Evolutionary conservation across 2,113 vertebrate species (phyloP), one percentile per base, ranked within the genome.

Genomic region (Motacilla tschutschensis): DNA sequence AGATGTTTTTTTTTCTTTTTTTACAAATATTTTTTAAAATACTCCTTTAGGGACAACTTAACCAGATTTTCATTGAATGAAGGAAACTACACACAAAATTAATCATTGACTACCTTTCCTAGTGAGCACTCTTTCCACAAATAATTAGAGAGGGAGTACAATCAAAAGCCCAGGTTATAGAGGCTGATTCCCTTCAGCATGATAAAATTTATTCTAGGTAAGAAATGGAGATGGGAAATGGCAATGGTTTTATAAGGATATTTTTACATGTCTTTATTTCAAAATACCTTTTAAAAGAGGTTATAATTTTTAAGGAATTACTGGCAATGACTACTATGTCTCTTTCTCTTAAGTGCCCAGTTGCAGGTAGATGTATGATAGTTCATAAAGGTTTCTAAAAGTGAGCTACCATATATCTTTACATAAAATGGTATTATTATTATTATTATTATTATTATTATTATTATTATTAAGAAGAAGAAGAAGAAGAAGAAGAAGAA

Each of bases 381-480:
- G 55, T 87, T 74, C 57, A 62, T 17, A 57, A 77, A 83, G 8
- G 8, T 88, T 84, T 73, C 24, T 79, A 66, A 79, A 72, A 66
- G 28, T 62, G 25, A 50, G 9, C 12, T 51, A 51, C 55, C 85
- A 46, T 44, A 60, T 8, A 51, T 38, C 7, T 41, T 72, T 40
- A 25, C 14, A 10, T 54, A 12, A 79, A 48, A 60, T 1, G 0
- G 2, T 35, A 9, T 3, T 47, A 5, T 15, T 48, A 5, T 48
- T 48, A 9, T 51, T 28, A 9, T 25, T 25, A 5, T 47, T 47
- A 8, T 46, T 69, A 8, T 9, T 43, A 8, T 9, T 46, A 8
- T 4, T 48, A 12, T 3, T 57, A 9, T 17, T 50, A 6, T 10
- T 22, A 33, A 33, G 33, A 33, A 33, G 33, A 33, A 33, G 33